Evolutionary conservation across 2,888 invertebrate species (phyloP), one percentile per base, ranked within the genome.

Genomic region (Cheilosia soror): DNA sequence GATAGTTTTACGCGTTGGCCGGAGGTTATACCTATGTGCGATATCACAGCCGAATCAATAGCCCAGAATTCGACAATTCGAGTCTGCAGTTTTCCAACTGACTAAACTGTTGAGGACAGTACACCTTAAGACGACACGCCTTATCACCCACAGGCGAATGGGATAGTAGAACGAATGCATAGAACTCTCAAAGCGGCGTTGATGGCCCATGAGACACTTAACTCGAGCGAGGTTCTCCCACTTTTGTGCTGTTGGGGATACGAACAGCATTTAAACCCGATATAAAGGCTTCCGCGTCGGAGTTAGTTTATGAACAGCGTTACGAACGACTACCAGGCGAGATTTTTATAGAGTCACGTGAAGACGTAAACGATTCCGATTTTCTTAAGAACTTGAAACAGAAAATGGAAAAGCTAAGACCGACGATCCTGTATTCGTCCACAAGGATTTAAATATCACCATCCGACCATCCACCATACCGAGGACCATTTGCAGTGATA

Each of bases 161-260:
- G 27, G 7, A 62, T 62, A 29, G 62, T 62, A 1, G 62, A 62
- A n/a, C 49, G 47, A 15, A 31, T 63, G 29, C 63, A 63, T 4
- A 15, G 47, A 6, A 63, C 44, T 11, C 47, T 63, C 2, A 63
- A 47, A 9, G 25, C 63, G 9, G 63, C 29, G n/a, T 15, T 44
- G 5, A 25, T 60, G 58, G 40, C 40, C 31, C 53, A 55, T n/a
- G 4, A 55, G 27, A 49, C 6, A 0, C 20, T 49, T 6, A 15
- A 49, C 7, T 49, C 27, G 51, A 27, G 2, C 11, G 25, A 25
- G 15, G 51, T 31, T 6, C n/a, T 55, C 1, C 29, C n/a, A n/a
- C 31, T 29, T 31, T 29, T 5, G 29, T 55, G 0, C 5, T 55
- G 31, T 9, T 55, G 13, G 53, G n/a, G n/a, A 55, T 55, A 55